phyloP scores from a whole-genome alignment of 2,113 vertebrate species.

The Antechinus flavipes region DNA sequence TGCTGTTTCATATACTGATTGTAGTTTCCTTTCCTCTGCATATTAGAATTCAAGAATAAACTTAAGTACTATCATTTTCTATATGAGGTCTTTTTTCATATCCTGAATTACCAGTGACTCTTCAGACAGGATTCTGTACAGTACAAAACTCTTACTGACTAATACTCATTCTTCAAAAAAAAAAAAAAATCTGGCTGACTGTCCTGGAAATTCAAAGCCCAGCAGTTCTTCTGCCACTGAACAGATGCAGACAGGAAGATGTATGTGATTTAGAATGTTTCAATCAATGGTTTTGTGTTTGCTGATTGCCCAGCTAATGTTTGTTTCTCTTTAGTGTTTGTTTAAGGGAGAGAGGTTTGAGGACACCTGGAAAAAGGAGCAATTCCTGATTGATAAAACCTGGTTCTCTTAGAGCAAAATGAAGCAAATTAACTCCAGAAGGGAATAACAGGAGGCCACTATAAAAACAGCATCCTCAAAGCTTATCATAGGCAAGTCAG shows the following conservation, averaged over 20 bases:
- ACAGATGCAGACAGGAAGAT: not conserved
- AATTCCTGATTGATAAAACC: not conserved
- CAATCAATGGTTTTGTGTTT: not conserved
- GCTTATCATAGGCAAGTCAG: not conserved
- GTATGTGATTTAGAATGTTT: not conserved
- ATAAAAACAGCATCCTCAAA: not conserved
- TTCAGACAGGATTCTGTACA: not conserved
- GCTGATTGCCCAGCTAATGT: conserved; percentile 1
- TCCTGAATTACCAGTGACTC: not conserved
- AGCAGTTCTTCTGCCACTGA: not conserved
- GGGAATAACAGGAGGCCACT: not conserved
- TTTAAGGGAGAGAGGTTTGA: not conserved
- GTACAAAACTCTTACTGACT: not conserved
- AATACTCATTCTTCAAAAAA: not conserved
- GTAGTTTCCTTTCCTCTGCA: not conserved
- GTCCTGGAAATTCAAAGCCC: not conserved
- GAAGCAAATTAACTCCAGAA: not conserved
- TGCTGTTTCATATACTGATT: not conserved
- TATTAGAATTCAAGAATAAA: not conserved
- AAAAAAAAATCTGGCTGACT: not conserved
- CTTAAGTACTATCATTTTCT: not conserved
- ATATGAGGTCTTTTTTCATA: not conserved
- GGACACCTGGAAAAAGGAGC: not conserved
- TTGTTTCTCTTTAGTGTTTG: not conserved
- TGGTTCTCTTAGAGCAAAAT: not conserved